Evolutionary conservation across 1,140 invertebrate species (phyloP).

Genomic region (Euura saliciscinereae): DNA sequence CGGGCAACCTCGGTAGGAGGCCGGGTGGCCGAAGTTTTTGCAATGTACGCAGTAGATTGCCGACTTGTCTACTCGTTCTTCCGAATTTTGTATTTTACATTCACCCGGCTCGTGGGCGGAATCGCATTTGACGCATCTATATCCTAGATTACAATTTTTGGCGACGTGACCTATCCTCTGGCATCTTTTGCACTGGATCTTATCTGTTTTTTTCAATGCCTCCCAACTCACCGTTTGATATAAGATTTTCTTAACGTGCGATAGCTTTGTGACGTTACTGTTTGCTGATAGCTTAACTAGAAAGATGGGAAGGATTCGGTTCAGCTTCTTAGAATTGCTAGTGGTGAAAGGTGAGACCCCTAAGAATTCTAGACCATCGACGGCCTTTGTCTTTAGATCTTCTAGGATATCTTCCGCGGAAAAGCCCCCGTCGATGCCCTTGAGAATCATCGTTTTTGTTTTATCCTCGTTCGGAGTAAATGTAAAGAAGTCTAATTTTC

Average conservation of each 20-base stretch:
- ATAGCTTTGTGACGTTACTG: constrained; percentile 8
- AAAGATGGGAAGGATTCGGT: constrained; percentile 20
- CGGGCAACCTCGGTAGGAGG: constrained; percentile 25
- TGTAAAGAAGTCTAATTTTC: constrained; percentile 18
- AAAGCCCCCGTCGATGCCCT: constrained; percentile 23
- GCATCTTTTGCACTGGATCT: constrained; percentile 24
- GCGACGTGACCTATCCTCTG: constrained; percentile 29
- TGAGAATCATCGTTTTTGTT: constrained; percentile 20
- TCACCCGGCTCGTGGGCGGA: constrained; percentile 16
- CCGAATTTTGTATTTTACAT: constrained; percentile 15
- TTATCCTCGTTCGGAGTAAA: constrained; percentile 22
- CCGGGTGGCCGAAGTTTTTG: constrained; percentile 13
- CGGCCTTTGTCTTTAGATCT: background rate
- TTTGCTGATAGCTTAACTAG: constrained; percentile 11
- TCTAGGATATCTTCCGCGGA: constrained; percentile 14
- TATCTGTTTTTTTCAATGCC: constrained; percentile 10
- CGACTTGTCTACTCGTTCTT: background rate
- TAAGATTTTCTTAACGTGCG: constrained; percentile 9
- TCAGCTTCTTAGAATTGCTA: constrained; percentile 12
- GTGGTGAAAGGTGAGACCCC: constrained; percentile 18
- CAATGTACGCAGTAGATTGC: constrained; percentile 22
- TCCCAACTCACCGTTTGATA: constrained; percentile 21
- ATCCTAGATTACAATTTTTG: constrained; percentile 28
- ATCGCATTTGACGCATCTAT: constrained; percentile 26
- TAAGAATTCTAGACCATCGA: constrained; percentile 12